Base-by-base conservation (phyloP, 1,140 invertebrate genomes). In the Carposina sasakii region DNA sequence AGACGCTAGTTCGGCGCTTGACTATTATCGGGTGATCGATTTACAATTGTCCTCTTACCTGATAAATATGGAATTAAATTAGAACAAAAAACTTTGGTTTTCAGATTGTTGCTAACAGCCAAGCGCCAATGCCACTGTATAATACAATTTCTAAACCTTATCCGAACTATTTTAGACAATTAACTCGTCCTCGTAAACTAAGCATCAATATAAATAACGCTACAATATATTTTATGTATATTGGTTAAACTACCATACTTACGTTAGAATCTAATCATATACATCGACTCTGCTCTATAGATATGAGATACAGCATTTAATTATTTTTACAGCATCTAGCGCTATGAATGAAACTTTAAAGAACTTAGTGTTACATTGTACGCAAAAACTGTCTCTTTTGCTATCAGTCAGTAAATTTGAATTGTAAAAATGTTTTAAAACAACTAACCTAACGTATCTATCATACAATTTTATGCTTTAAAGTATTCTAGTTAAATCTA, bases 131-230 rank as follows among this genome's bases (percentile, higher is more conserved):
- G 31, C 22, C 46, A 60, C 63, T n/a, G 59, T 70, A 51, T 52
- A 48, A 69, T 65, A 76, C 62, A 70, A 69, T 65, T 53, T 71
- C 75, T 78, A 76, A 76, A 71, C 57, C 73, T 81, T 78, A 74
- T 58, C 60, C 59, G 68, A 66, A 65, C 71, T 77, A 78, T 74
- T 71, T 67, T 67, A 79, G 74, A 83, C 69, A 67, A 73, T 67
- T 54, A 75, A 78, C 76, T 63, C 76, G 70, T 52, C 73, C 69
- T 67, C 57, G 69, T 81, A 74, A 77, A 74, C 76, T 83, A 83
- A 76, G 75, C 77, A 71, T 76, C 60, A 69, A 76, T 81, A 83
- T 81, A 81, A 83, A 83, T 83, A 83, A 81, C 71, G 60, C 79
- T 83, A 83, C 76, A 50, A 55, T 72, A 71, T 75, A 69, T 60